phyloP scores from a whole-genome alignment of 2,113 vertebrate genomes.

The Turdus rufiventris region DNA sequence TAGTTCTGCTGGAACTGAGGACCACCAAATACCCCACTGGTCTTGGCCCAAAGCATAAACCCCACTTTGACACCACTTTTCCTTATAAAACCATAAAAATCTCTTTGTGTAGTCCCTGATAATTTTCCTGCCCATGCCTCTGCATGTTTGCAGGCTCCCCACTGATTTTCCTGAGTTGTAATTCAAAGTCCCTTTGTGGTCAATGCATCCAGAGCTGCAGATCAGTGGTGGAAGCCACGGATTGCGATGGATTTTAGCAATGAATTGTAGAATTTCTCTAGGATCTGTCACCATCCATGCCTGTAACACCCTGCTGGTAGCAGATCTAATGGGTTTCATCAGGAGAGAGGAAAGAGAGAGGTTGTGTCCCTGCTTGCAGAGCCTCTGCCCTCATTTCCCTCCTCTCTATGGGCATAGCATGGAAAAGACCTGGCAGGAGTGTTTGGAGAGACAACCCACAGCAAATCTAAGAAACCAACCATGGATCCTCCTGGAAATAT shows the following conservation, averaged over 20 bases:
- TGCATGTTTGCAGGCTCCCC: neutral
- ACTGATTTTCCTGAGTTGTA: neutral
- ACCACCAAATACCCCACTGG: neutral
- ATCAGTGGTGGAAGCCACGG: neutral
- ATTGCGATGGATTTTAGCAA: neutral
- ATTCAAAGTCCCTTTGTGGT: neutral
- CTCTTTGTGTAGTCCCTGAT: neutral
- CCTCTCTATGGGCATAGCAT: neutral
- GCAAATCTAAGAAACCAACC: neutral
- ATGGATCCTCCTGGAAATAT: neutral
- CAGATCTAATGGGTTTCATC: neutral
- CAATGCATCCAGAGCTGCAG: neutral
- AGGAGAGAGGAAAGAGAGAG: neutral
- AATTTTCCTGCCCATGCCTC: neutral
- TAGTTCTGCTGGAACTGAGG: neutral
- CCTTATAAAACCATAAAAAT: neutral
- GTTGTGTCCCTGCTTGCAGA: neutral
- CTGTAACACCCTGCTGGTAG: fast-evolving
- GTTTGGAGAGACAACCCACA: neutral
- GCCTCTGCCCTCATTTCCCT: neutral
- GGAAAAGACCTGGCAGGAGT: neutral
- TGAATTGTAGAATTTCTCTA: neutral
- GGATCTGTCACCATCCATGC: neutral
- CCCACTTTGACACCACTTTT: neutral
- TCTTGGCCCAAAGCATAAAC: neutral